These are phyloP conservation scores for Myopa testacea DNA, from an alignment of 2,888 invertebrate species.

Conservation along the genomic window DNA sequence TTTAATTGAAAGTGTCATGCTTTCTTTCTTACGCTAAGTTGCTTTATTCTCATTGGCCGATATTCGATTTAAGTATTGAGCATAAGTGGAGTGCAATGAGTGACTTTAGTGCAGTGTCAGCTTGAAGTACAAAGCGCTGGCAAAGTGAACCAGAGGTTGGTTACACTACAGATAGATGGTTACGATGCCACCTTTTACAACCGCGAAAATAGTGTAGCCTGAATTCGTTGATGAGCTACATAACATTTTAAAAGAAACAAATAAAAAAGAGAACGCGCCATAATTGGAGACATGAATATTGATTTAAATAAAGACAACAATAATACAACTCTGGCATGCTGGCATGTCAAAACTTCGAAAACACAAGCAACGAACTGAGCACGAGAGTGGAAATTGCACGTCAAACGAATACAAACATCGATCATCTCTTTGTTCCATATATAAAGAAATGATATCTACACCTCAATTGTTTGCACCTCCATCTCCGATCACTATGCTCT, in stretches of 20 bases:
- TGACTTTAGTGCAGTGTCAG: no score
- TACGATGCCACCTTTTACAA: neutral
- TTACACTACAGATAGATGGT: conserved; percentile 3
- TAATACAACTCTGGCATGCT: conserved; percentile 5
- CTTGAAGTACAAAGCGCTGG: no score
- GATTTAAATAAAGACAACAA: conserved; percentile 18
- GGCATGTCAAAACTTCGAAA: conserved; percentile 7
- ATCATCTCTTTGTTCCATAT: conserved; percentile 19
- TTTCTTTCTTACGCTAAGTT: no score
- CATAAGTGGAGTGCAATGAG: no score
- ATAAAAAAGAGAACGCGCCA: conserved; percentile 11
- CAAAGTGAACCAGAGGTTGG: no score
- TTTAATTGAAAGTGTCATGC: no score
- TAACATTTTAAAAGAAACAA: neutral
- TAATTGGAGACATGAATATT: conserved; percentile 32
- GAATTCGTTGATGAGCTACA: conserved; percentile 22
- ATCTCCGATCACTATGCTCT: conserved; percentile 37
- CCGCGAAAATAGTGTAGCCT: neutral
- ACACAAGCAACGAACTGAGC: neutral
- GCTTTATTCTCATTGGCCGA: no score
- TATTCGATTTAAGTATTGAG: no score
- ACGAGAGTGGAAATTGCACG: conserved; percentile 8
- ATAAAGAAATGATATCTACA: neutral
- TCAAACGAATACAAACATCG: neutral
- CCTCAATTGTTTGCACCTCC: neutral